phyloP scores from a whole-genome alignment of 2,113 vertebrate genomes.

The Peromyscus californicus region DNA sequence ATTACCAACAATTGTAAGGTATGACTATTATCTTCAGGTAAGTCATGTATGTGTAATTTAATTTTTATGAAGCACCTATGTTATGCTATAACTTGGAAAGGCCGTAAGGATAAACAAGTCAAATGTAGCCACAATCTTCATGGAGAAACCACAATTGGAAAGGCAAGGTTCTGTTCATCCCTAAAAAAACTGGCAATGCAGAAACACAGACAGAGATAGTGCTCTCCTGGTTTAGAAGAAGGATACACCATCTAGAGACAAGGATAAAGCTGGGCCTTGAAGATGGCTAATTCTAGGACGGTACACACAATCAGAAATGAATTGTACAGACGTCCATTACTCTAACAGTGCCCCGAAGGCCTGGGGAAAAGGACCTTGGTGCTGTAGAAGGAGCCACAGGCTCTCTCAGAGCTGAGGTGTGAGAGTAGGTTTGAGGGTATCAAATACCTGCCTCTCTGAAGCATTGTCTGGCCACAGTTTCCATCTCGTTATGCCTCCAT shows the following conservation, averaged over 20 bases:
- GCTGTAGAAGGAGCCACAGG: not conserved
- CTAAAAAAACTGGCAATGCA: not conserved
- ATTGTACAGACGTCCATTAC: not conserved
- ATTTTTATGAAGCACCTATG: not conserved
- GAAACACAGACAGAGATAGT: not conserved
- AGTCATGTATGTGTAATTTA: not conserved
- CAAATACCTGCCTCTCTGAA: not conserved
- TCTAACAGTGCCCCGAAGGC: not conserved
- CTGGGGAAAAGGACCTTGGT: not conserved
- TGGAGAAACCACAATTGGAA: not conserved
- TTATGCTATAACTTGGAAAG: not conserved
- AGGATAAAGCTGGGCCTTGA: not conserved
- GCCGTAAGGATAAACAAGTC: not conserved
- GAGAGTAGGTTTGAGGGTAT: not conserved
- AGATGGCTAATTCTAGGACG: not conserved
- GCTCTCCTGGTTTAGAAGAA: not conserved
- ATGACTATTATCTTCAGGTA: not conserved
- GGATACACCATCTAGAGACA: not conserved
- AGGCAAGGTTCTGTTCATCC: not conserved
- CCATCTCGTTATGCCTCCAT: not conserved
- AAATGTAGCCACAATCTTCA: not conserved
- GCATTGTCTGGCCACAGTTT: not conserved
- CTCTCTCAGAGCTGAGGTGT: not conserved
- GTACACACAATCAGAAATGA: not conserved
- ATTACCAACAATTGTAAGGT: not conserved